Base-by-base conservation (phyloP, 2,888 invertebrate species). In the Limnephilus marmoratus region DNA sequence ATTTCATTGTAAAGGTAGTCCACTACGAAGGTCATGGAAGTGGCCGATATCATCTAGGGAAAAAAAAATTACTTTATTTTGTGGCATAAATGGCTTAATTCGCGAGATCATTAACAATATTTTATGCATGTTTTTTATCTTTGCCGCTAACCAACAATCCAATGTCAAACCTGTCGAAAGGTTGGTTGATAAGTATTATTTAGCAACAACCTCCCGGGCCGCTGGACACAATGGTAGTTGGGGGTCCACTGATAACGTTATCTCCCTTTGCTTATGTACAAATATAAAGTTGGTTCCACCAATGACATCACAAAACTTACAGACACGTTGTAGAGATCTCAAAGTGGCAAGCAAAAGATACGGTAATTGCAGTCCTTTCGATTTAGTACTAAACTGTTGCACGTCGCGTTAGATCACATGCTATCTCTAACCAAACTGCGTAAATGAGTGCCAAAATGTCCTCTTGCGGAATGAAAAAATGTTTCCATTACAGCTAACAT, bases 1-100 rank as follows among this genome's bases (percentile, higher is more conserved):
- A 93, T 93, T 29, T 94, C 92, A 92, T 95, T 94, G 91, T 94
- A 94, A 37, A 95, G 92, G 85, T 95, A 92, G 29, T 94, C 94
- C 86, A 96, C 93, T 85, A 96, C 94, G 85, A 95, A 94, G 92
- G 94, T 94, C 94, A 96, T 95, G 11, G 95, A 94, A 92, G 94
- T 94, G 90, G 95, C 94, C 89, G 95, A 94, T 31, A 96, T 95
- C 90, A 94, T 95, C 96, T 96, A 94, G 90, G 90, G 95, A 94
- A 94, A 86, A 90, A 89, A 87, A n/a, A 86, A 53, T 49, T 29
- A 68, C 31, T 53, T 87, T 87, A 80, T 68, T 24, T 34, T 89
- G 68, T 68, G 68, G 53, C 53, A 53, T 18, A 18, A 18, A 53
- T 53, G 18, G 18, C 5, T 18, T 18, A 5, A 53, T 53, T 53